Conservation (phyloP, 1,140 invertebrate species). For the Spodoptera frugiperda region DNA sequence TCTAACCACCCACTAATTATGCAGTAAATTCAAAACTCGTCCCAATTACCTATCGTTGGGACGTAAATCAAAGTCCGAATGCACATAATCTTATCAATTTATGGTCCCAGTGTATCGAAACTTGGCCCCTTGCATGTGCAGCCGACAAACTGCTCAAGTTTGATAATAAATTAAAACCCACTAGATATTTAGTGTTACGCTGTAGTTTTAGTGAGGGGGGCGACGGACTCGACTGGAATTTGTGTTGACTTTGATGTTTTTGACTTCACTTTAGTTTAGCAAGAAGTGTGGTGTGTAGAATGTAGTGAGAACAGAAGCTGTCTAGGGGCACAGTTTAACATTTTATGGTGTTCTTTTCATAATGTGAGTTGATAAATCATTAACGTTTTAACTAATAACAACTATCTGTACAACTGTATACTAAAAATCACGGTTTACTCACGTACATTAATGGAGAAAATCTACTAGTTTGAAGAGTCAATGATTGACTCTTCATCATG, state of each 20-base stretch:
- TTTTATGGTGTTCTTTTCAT: too few relatives aligned
- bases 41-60: conserved; percentile 40
- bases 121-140: conserved; percentile 65
- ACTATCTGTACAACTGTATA: too few relatives aligned
- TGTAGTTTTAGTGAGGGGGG: conserved; percentile 13
- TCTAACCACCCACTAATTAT: conserved; percentile 1
- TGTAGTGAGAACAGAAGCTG: too few relatives aligned
- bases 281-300: neutral
- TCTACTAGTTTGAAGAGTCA: too few relatives aligned
- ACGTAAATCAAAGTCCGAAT: conserved; percentile 47
- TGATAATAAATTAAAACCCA: conserved; percentile 75
- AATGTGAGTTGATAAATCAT: too few relatives aligned
- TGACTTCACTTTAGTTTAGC: neutral
- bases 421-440: too few relatives aligned
- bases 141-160: conserved; percentile 70
- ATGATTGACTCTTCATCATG: too few relatives aligned
- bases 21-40: conserved; percentile 45
- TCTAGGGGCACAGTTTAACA: too few relatives aligned
- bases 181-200: conserved; percentile 48
- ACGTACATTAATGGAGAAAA: too few relatives aligned
- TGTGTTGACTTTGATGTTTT: neutral
- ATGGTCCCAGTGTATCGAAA: conserved; percentile 74
- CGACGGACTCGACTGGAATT: too few relatives aligned
- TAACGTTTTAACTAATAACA: too few relatives aligned
- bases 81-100: conserved; percentile 52